Conservation (phyloP, 2,113 vertebrate species). For the Vidua chalybeata region DNA sequence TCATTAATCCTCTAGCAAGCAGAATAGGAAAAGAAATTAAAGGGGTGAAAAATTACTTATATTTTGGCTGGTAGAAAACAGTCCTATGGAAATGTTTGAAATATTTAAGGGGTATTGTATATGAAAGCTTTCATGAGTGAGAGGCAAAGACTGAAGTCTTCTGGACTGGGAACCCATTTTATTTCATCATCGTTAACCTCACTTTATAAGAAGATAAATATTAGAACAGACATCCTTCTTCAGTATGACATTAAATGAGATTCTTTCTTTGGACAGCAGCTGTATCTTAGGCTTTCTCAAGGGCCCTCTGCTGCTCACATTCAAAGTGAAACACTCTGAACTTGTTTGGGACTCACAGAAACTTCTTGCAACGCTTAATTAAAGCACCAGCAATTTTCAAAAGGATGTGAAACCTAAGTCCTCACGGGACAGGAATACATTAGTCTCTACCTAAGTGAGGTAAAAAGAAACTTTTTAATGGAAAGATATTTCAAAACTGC, state of each 20-base stretch:
- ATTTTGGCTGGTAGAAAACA: background rate
- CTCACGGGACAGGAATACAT: background rate
- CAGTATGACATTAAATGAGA: background rate
- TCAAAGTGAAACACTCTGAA: background rate
- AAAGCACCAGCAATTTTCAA: background rate
- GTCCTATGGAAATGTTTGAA: background rate
- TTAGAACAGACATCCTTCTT: background rate
- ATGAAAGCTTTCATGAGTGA: background rate
- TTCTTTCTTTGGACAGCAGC: background rate
- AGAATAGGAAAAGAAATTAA: background rate
- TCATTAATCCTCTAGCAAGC: background rate
- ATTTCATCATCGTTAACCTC: background rate
- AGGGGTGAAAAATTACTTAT: background rate
- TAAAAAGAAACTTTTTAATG: background rate
- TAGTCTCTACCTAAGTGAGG: background rate
- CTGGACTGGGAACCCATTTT: background rate
- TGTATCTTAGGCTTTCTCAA: background rate
- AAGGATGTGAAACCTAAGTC: background rate
- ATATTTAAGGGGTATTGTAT: background rate
- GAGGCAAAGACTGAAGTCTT: background rate
- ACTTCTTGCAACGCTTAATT: background rate
- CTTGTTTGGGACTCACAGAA: background rate
- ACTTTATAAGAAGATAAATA: background rate
- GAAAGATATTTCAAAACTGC: background rate
- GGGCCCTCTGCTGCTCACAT: constrained; percentile 1